Conservation (phyloP, 2,888 invertebrate genomes). For the Eupithecia abbreviata region DNA sequence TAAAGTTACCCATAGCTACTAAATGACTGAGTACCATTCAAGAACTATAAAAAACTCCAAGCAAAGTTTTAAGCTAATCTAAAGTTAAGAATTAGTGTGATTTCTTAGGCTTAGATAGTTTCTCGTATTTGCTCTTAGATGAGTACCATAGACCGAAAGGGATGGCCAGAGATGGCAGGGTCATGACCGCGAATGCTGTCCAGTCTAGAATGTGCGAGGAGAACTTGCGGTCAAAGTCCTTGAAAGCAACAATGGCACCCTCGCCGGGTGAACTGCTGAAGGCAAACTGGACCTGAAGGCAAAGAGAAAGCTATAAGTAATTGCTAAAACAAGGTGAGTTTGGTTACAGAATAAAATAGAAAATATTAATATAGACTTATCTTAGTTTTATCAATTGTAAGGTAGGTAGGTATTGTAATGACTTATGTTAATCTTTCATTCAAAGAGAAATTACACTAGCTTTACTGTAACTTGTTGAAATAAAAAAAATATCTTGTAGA, state of each 20-base stretch:
- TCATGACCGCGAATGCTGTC: constrained; percentile 98
- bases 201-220: constrained; percentile 99
- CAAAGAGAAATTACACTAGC: background rate
- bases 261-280: constrained; percentile 96
- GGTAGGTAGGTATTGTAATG: background rate
- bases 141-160: constrained; percentile 97
- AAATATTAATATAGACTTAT: background rate
- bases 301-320: constrained; percentile 24
- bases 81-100: constrained; percentile 65
- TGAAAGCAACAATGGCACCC: constrained; percentile 95
- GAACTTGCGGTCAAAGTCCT: constrained; percentile 97
- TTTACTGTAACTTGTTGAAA: no score
- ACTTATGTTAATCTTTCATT: background rate
- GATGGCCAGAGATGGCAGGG: constrained; percentile 96
- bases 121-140: constrained; percentile 97
- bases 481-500: no score
- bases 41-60: background rate
- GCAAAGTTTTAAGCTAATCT: constrained; percentile 40
- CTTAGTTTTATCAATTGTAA: background rate
- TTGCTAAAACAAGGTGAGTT: background rate
- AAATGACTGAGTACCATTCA: background rate
- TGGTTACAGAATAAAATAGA: background rate
- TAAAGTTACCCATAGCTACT: background rate
- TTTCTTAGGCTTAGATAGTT: constrained; percentile 89
- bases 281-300: constrained; percentile 87